These are phyloP conservation scores for Teleiodes luculella DNA, from an alignment of 2,888 invertebrate genomes.

Conservation along the genomic window DNA sequence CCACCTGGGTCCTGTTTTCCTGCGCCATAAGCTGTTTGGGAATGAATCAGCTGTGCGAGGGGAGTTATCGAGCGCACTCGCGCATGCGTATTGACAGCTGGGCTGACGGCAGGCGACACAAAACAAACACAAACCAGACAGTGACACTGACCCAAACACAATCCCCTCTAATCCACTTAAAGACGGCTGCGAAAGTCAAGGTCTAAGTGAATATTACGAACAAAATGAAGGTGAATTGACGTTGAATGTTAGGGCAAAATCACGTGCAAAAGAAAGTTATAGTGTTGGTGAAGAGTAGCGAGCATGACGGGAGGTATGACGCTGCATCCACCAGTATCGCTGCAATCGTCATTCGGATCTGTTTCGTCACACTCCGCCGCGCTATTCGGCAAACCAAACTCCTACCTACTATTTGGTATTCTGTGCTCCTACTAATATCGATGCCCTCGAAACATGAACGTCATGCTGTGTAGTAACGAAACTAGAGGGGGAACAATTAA, in stretches of 20 bases:
- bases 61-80: constrained; percentile 62
- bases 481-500: background rate
- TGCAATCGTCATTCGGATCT: constrained; percentile 33
- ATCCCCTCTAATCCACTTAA: constrained; percentile 22
- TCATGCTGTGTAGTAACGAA: constrained; percentile 1
- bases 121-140: constrained; percentile 65
- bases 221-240: too few relatives aligned
- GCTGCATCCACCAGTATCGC: constrained; percentile 51
- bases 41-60: constrained; percentile 48
- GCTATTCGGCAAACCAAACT: constrained; percentile 49
- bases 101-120: constrained; percentile 46
- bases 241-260: too few relatives aligned
- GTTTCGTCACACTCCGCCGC: constrained; percentile 63
- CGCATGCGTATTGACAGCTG: constrained; percentile 58
- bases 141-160: constrained; percentile 59
- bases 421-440: constrained; percentile 40
- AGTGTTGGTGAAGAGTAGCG: constrained; percentile 42
- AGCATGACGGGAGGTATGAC: constrained; percentile 62
- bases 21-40: constrained; percentile 20
- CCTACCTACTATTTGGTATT: too few relatives aligned
- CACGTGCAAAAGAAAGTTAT: constrained; percentile 70
- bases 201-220: background rate
- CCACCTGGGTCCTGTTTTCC: background rate
- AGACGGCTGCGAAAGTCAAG: background rate
- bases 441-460: constrained; percentile 27